Evolutionary conservation across 2,888 invertebrate species (phyloP), one percentile per base, ranked within the genome.

Genomic region (Dolomedes plantarius): DNA sequence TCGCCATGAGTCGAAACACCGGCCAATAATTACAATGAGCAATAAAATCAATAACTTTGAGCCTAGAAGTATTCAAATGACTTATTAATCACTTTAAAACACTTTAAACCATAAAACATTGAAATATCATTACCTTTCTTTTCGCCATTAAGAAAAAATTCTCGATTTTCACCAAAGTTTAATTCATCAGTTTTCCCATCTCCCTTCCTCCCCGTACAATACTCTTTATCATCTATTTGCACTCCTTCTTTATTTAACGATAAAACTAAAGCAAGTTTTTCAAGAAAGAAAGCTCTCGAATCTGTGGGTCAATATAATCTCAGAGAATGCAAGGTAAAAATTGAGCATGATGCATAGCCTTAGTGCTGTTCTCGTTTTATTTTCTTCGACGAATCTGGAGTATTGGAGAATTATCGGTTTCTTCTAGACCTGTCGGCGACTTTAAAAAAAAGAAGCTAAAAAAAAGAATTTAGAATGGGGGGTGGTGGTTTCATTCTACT

Each of bases 361-460:
- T 62, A 80, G 67, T 32, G 50, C 28, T 50, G 65, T 73, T 80
- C 46, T 29, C 65, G 72, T 80, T 80, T 73, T 73, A 73, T 80
- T 80, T 73, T 72, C 16, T 41, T 46, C 79, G 19, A 27, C 46
- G 71, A 78, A 71, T 62, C 56, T 36, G n/a, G 72, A 80, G 72
- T 80, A 80, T 80, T 80, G 79, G 73, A 80, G 73, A 73, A 80
- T 80, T 80, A 80, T 80, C 67, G 79, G 79, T 73, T 79, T 80
- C 72, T 73, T 32, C 72, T 67, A 46, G 50, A 67, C 65, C 79
- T 65, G 72, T 79, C 79, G 71, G n/a, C 78, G 31, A 23, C 13
- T 27, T 19, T 31, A 23, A 31, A 80, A 69, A 73, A 71, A 56
- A 31, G 31, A 27, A 67, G 29, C 23, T 68, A 39, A 39, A 29